Base-by-base conservation (phyloP, 1,140 invertebrate genomes). In the Andrena cerasifolii region DNA sequence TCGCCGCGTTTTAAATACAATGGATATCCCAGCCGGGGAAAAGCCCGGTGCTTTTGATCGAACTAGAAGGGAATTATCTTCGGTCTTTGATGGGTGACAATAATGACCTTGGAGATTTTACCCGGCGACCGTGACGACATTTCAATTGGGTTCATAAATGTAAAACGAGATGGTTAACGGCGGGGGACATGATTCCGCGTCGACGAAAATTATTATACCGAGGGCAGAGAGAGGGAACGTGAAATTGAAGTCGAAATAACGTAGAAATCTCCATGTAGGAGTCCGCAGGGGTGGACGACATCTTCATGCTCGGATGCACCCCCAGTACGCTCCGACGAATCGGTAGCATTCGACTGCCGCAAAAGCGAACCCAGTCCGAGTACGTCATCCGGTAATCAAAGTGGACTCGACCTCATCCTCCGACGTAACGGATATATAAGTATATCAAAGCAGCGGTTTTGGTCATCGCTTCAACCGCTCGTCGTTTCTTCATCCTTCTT, bases 381-480 rank as follows among this genome's bases (percentile, higher is more conserved):
- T 83, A 83, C 88, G 87, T 89, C 89, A 88, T 88, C 86, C 86
- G 83, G 88, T 90, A 90, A 91, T 91, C 89, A 91, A 90, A 91
- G 89, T 89, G 87, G 83, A 86, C 85, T 83, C 79, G 82, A 83
- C 86, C 86, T 86, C 88, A 87, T 77, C 79, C 84, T 62, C 80
- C 78, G 74, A 78, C 83, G 80, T 78, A 77, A 84, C 81, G 82
- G 86, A 79, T 87, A 85, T 89, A 89, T 90, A 91, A 91, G 87
- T 90, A 89, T 91, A 89, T 91, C 90, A 91, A 91, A 91, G 90
- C 87, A 78, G 79, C 77, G 72, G 83, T 76, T 82, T n/a, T 81
- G 80, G 83, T 80, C 82, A 82, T 70, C 82, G 80, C 83, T 85
- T 80, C 83, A 77, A 82, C 66, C 70, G 81, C 85, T 85, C 73